phyloP scores from a whole-genome alignment of 2,888 invertebrate genomes.

The Thereva unica region DNA sequence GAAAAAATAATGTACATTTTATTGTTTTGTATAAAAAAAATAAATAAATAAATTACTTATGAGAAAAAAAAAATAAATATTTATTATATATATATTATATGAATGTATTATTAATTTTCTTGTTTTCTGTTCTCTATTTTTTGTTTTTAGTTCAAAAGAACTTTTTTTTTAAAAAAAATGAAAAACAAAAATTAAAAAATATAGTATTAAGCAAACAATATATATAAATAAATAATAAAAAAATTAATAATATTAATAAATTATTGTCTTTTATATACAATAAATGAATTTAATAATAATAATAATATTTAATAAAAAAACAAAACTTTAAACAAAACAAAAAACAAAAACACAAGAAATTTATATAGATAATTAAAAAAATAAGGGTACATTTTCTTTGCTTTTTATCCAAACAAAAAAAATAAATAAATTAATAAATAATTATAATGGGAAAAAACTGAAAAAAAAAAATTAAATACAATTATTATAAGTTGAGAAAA shows the following conservation, averaged over 20 bases:
- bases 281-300: slow-evolving; percentile 30
- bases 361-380: slow-evolving; percentile 20
- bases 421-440: too few relatives aligned
- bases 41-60: slow-evolving; percentile 41
- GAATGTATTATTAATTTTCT: too few relatives aligned
- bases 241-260: slow-evolving; percentile 12
- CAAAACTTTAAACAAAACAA: too few relatives aligned
- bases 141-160: too few relatives aligned
- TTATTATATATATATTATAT: not conserved
- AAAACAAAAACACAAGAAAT: too few relatives aligned
- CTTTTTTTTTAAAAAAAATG: too few relatives aligned
- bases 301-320: not conserved
- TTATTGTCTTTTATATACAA: slow-evolving; percentile 32
- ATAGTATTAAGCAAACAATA: not conserved
- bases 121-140: too few relatives aligned
- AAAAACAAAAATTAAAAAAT: too few relatives aligned
- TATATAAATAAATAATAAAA: not conserved
- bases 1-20: slow-evolving; percentile 27
- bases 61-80: slow-evolving; percentile 37
- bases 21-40: slow-evolving; percentile 40
- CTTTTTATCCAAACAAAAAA: slow-evolving; percentile 17
- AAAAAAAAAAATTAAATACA: too few relatives aligned
- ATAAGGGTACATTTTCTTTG: slow-evolving; percentile 16
- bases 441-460: slow-evolving; percentile 14
- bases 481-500: too few relatives aligned